Base-by-base conservation (phyloP, 2,113 vertebrate genomes). In the Seriola rivoliana region DNA sequence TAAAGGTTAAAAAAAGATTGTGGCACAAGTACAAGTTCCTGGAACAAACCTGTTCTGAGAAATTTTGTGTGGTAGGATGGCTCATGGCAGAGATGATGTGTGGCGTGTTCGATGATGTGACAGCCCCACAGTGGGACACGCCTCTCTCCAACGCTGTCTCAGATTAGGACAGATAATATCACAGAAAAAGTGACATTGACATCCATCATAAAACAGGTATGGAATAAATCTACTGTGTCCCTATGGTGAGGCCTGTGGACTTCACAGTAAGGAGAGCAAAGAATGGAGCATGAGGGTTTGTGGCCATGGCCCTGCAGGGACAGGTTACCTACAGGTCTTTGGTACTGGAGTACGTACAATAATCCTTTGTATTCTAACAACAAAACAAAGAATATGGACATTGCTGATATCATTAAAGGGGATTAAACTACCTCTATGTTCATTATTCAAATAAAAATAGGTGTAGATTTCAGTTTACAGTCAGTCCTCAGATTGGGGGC, bases 31-130 rank as follows among this genome's bases (percentile, higher is more conserved):
- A 21, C 16, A 72, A 14, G 19, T 50, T 75, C 38, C 63, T 78
- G 4, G 59, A 76, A 84, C 87, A 69, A 71, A 94, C 90, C 90
- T 88, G 86, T 38, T 90, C n/a, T 59, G 54, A 14, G 12, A 50
- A n/a, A 32, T 58, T 78, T 57, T 66, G 50, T 17, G 8, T 4
- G 8, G 46, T 32, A 44, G 10, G 19, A 9, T 0, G 0, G 62
- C 13, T 7, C 23, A 42, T 14, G 5, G 17, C 10, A n/a, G 60
- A 0, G 5, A 48, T 0, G 1, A 16, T 3, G 17, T 1, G 8
- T 52, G 80, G 0, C 11, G 59, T 42, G 57, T 46, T 63, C 2
- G 1, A 0, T 34, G 40, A 1, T 38, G 17, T 52, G 10, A 1
- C 46, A 8, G 32, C 16, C 12, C n/a, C n/a, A 25, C 36, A 3